These are phyloP conservation scores for Meteorus colon DNA, from an alignment of 2,888 invertebrate species.

Conservation along the genomic window DNA sequence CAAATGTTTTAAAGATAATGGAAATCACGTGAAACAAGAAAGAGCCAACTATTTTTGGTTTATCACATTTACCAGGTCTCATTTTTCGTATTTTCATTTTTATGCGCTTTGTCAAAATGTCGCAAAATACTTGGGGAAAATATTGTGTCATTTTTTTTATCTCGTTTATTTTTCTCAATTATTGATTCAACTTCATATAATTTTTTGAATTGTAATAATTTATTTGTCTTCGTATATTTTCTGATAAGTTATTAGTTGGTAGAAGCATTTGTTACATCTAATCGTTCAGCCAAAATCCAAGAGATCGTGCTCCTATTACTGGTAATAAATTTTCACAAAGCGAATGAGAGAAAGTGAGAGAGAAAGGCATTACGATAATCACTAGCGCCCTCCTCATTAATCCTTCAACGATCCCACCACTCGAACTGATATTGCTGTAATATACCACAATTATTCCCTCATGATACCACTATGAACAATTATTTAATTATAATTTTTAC, in stretches of 20 bases:
- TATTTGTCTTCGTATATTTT: background rate
- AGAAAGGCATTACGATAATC: slow-evolving; percentile 2
- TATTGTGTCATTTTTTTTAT: background rate
- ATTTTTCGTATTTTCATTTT: too few species aligned
- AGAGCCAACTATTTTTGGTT: too few species aligned
- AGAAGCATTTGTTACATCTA: background rate
- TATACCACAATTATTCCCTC: slow-evolving; percentile 3
- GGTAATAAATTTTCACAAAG: background rate
- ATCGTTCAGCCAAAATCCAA: slow-evolving; percentile 2
- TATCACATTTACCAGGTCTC: too few species aligned
- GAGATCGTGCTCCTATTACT: slow-evolving; percentile 1
- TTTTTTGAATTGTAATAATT: background rate
- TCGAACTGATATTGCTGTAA: background rate
- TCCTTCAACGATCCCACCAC: slow-evolving; percentile 1
- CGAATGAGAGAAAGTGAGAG: background rate
- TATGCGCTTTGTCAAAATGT: too few species aligned
- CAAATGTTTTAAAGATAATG: too few species aligned
- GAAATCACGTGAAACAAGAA: too few species aligned
- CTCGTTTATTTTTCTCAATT: background rate
- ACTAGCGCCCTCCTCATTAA: slow-evolving; percentile 6
- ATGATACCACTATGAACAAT: background rate
- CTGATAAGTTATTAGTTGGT: slow-evolving; percentile 5
- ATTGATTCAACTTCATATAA: background rate
- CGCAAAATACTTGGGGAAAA: too few species aligned
- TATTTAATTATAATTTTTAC: background rate